These are phyloP conservation scores for Neomonachus schauinslandi DNA, from an alignment of 2,113 vertebrate genomes.

Conservation along the genomic window DNA sequence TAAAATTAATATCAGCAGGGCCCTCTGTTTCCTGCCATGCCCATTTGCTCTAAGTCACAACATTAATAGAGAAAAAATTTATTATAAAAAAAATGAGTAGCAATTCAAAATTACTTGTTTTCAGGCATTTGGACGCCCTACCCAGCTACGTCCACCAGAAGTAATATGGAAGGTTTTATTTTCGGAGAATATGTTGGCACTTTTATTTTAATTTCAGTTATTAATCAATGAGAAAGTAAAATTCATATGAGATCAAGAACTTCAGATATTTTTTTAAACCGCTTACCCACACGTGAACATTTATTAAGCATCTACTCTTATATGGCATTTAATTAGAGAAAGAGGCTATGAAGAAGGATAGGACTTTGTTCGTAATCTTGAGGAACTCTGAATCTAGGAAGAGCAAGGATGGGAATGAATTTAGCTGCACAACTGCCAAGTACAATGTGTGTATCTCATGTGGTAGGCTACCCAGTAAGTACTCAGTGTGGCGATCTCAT, in stretches of 20 bases:
- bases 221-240: slow-evolving; percentile 21
- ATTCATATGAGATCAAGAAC: background rate
- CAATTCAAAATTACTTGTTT: slow-evolving; percentile 82
- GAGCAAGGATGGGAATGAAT: background rate
- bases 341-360: background rate
- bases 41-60: slow-evolving; percentile 85
- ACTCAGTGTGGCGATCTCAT: too few species aligned
- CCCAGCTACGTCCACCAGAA: slow-evolving; percentile 50
- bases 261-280: background rate
- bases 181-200: slow-evolving; percentile 35
- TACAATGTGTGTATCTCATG: fast-evolving
- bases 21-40: slow-evolving; percentile 80
- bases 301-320: background rate
- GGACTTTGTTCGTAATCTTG: background rate
- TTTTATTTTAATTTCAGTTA: slow-evolving; percentile 45
- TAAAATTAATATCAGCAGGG: slow-evolving; percentile 85
- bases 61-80: slow-evolving; percentile 84
- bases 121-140: slow-evolving; percentile 75
- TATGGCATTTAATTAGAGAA: background rate
- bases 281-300: background rate
- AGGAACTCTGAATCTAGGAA: background rate
- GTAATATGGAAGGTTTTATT: slow-evolving; percentile 67
- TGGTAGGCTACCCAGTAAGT: background rate
- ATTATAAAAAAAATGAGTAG: slow-evolving; percentile 81
- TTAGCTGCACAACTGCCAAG: background rate